Base-by-base conservation (phyloP, 2,888 invertebrate species). In the Malacosoma neustria region DNA sequence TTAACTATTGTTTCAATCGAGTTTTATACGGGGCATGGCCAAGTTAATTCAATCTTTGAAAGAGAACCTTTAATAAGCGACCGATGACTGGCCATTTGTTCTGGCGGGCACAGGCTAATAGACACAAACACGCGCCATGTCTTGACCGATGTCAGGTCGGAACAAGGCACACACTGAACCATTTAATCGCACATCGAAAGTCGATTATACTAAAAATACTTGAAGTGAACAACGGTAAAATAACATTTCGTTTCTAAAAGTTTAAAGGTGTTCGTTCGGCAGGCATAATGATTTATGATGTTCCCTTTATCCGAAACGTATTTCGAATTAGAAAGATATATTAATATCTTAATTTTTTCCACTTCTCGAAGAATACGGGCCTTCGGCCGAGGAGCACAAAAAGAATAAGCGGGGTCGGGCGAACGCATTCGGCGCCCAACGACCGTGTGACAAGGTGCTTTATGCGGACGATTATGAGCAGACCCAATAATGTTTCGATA, bases 271-370 rank as follows among this genome's bases (percentile, higher is more conserved):
- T 71, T 69, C 63, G 65, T 73, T 67, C 74, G 54, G 51, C 60
- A 51, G 59, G 61, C 59, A 69, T 62, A 74, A 80, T 84, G 84
- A 84, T 84, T 84, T 82, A 85, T 79, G 81, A 72, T 71, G 60
- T 57, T 58, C 72, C 84, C 64, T 82, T 84, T 82, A 81, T 81
- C 70, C 79, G 69, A 71, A 82, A 81, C 81, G 76, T 82, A 82
- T 85, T 85, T 80, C 80, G 72, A 82, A 84, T 85, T 84, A 84
- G 84, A 82, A 79, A 81, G 84, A 84, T 82, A 82, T 81, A 82
- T 82, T 84, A 82, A 84, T 84, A 82, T 82, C 82, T 84, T 79
- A 69, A 84, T 85, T 84, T 85, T 85, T 85, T 84, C 81, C 80
- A 81, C 72, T 71, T 81, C 81, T 75, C 81, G 62, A 69, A 82